Percentiles rank a stretch among this genome's conserved stretches.
Conservation (phyloP, 2,113 vertebrate genomes). For the Nannospalax galili region DNA sequence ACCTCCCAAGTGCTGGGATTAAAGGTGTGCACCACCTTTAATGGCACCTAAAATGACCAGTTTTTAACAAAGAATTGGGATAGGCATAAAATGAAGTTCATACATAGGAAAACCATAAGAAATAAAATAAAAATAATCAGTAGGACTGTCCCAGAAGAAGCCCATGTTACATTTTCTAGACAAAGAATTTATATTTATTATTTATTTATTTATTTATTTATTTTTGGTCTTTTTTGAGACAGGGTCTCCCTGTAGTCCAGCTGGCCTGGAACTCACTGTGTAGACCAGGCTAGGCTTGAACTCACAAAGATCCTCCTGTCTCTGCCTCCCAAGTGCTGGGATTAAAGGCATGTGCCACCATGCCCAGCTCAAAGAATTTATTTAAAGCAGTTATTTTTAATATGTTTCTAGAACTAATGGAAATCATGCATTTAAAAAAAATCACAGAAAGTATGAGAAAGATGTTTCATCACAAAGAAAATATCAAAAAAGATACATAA, state of each 20-base stretch:
- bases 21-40: too few species aligned
- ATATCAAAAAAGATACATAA: constrained; percentile 23
- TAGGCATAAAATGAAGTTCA: not conserved
- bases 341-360: too few species aligned
- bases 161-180: not conserved
- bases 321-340: too few species aligned
- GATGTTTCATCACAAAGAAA: not conserved
- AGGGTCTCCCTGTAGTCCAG: too few species aligned
- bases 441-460: constrained; percentile 17
- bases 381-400: not conserved
- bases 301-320: too few species aligned
- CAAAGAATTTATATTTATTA: not conserved
- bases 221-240: too few species aligned
- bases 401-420: not conserved
- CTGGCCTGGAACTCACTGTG: too few species aligned
- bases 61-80: constrained; percentile 28
- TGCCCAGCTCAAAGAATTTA: too few species aligned
- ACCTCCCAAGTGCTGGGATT: too few species aligned
- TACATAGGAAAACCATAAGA: not conserved
- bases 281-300: too few species aligned
- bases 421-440: constrained; percentile 47
- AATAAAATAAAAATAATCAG: constrained; percentile 10
- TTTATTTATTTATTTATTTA: too few species aligned
- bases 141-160: not conserved
- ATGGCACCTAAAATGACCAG: not conserved